Evolutionary conservation across 2,797 vertebrate genomes (phyloP), one percentile per base, ranked within the genome.

Genomic region (Melanotaenia parkinsoni): DNA sequence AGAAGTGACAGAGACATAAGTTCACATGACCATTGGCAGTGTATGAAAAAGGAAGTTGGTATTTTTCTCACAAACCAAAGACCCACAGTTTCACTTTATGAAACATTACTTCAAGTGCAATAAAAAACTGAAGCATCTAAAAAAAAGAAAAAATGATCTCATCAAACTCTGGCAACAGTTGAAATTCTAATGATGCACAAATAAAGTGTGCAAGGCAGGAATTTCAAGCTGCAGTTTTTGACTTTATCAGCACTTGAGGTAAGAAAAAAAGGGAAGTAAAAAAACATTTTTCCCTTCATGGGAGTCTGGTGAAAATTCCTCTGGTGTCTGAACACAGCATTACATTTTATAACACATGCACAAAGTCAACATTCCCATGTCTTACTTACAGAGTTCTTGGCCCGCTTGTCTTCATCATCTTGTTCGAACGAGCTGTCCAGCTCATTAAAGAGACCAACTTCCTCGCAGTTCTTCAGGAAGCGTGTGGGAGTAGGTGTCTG

Each of bases 381-480:
- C 30, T 62, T 68, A 37, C 92, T 94, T 91, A 95, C 95, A 74
- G 91, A 86, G 87, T 90, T 94, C 73, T 93, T 95, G 74, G 92
- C 87, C 81, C 90, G 91, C 94, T 96, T 99, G 47, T 98, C 96
- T 3, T 99, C 97, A 0, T 99, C 97, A 58, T 99, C 97, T 5
- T 98, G 96, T 85, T 98, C 97, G 37, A 99, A 98, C 77, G 97
- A 97, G 81, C 92, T 96, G 77, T 95, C 97, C 84, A 99, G 93
- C 90, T 99, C 98, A 66, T 97, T 98, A 94, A 99, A 99, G 66
- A 99, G 95, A 58, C 97, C 98, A 57, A 99, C 98, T 79, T 99
- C 98, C 84, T 99, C 98, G 45, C 98, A 99, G 93, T 99, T 99
- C 94, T 99, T 99, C 89, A 99, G 88, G 94, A 99, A 99, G 83